A percentile compares a stretch with the other conserved stretches of the same genome.
These are phyloP conservation scores for Sphaerophoria rueppellii DNA, from an alignment of 2,888 invertebrate genomes.

Conservation along the genomic window DNA sequence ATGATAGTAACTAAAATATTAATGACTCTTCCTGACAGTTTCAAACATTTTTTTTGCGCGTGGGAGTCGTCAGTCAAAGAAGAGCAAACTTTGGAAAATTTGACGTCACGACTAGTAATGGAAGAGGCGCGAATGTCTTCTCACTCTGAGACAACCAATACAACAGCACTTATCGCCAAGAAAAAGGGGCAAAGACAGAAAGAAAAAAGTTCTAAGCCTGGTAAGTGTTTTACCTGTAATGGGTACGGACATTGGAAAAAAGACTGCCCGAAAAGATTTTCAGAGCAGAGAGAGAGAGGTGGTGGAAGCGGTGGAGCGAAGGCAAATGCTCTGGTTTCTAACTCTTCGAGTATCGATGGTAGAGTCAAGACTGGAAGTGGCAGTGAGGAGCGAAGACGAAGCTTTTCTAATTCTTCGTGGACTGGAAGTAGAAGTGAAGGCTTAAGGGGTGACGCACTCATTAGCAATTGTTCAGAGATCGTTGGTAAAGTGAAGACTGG, in stretches of 20 bases:
- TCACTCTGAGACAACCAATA: neutral
- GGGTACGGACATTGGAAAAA: conserved; percentile 14
- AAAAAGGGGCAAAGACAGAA: neutral
- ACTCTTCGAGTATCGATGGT: conserved; percentile 1
- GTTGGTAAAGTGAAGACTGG: no score
- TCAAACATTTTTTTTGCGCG: conserved; percentile 70
- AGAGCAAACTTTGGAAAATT: conserved; percentile 74
- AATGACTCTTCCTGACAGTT: conserved; percentile 74
- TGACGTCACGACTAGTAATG: conserved; percentile 71
- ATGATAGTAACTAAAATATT: conserved; percentile 75
- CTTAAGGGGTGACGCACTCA: neutral
- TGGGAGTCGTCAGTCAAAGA: conserved; percentile 74
- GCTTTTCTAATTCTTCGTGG: no score
- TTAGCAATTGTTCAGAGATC: neutral
- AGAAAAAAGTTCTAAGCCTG: neutral
- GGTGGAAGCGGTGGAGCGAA: neutral
- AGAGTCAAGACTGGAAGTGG: conserved; percentile 1
- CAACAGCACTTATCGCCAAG: conserved; percentile 22
- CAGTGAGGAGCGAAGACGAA: neutral
- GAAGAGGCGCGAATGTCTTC: conserved; percentile 70
- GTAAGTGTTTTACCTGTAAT: conserved; percentile 71
- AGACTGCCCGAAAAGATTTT: conserved; percentile 1
- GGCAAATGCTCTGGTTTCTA: neutral
- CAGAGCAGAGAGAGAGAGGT: neutral
- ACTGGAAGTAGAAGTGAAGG: no score